Evolutionary conservation across 2,888 invertebrate genomes (phyloP), one percentile per base, ranked within the genome.

Genomic region (Epistrophe grossulariae): DNA sequence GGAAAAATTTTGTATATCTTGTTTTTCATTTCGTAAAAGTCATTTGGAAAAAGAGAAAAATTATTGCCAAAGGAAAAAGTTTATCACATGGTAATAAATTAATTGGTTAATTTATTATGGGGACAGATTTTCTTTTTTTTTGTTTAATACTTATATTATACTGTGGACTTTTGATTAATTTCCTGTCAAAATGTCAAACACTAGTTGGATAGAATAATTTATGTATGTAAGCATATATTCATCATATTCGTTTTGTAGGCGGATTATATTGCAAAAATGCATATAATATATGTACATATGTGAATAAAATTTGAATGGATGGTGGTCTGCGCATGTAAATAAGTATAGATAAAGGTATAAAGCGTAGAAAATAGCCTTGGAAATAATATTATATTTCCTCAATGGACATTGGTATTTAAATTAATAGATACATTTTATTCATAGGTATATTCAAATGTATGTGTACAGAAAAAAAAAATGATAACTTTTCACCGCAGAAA

Each of bases 131-230:
- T 52, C 9, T 28, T 50, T 76, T 76, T 70, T 40, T 40, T 15
- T 60, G 4, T 57, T 1, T 1, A 0, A 7, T 1, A n/a, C 10
- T 2, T 9, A 60, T 38, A 35, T 45, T 10, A 50, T 40, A 50
- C 3, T 24, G 24, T 55, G 43, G 48, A 66, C 28, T 57, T 57
- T 78, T 60, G 73, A 83, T 84, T 79, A 70, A 84, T 84, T 74
- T 64, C 57, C 74, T 74, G 83, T 79, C 82, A 82, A 64, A 76
- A 64, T 71, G 71, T 76, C 81, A 71, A 77, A 77, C 70, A 74
- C 68, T 70, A 52, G 38, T 60, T 55, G 24, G 62, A 52, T 38
- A 13, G 17, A 31, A 40, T 50, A 62, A 68, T 66, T 66, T 66
- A 70, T 64, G 31, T 1, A 28, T n/a, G n/a, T 28, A 52, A 13